Base-by-base conservation (phyloP, 2,797 vertebrate species). In the Thaleichthys pacificus region DNA sequence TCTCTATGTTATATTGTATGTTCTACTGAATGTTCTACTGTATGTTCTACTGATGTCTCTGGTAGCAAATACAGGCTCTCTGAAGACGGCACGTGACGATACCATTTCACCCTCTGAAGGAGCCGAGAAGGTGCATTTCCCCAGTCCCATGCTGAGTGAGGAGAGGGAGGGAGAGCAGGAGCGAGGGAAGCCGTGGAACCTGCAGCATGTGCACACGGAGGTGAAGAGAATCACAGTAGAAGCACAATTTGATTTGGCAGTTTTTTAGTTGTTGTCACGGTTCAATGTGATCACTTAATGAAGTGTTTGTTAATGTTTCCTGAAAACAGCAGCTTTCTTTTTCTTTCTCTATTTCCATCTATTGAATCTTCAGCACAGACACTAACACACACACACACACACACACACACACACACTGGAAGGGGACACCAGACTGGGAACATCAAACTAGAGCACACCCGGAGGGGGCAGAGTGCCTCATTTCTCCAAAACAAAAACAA, bases 401-500 rank as follows among this genome's bases (percentile, higher is more conserved):
- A 7, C 7, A 26, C 21, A 51, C 64, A 66, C 64, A 66, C 24
- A 56, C 24, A 35, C 66, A 28, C 63, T 82, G 77, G 80, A 81
- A 75, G 82, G 75, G 73, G 69, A 77, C 57, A 74, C 73, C 71
- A 60, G 57, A 21, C 57, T 60, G 57, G 47, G 15, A 54, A 67
- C 60, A 38, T 65, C 63, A 66, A 87, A 88, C 63, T 86, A 79
- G 84, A 87, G 80, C 82, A 87, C 73, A 76, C 78, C 83, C 76
- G n/a, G 71, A 81, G 83, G 78, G 80, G 79, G 77, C 70, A 80
- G 79, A 83, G 82, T 84, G 86, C 70, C 66, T 64, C 49, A 71
- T 80, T 76, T 80, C 64, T 70, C 68, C 77, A 85, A 86, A 85
- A 63, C 79, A 82, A 86, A 80, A 85, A 85, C 79, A 86, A 76